Evolutionary conservation across 2,888 invertebrate species (phyloP), one percentile per base, ranked within the genome.

Genomic region (Minunthozetes semirufus): DNA sequence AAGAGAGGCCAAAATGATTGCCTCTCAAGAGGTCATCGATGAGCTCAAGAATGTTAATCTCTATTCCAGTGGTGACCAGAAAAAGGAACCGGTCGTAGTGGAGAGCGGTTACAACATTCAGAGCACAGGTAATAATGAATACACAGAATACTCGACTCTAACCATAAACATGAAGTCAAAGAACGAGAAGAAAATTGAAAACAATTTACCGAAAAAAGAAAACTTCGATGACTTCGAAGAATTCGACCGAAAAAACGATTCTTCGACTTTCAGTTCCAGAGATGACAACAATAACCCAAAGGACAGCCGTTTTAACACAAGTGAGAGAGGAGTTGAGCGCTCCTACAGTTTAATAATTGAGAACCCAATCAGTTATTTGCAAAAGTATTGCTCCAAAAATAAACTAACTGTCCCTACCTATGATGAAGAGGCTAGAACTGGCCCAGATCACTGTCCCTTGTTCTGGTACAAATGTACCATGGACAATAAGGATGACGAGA

Each of bases 281-380:
- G 59, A 61, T 29, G 59, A 61, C 29, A 61, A 61, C 17, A 61
- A 61, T 61, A 61, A 61, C 13, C 27, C 17, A 27, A 61, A 61
- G 5, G 17, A 61, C 9, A n/a, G 6, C 4, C 5, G 22, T 3
- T 53, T 53, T 4, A 53, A 53, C n/a, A 53, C 53, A 19, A 5
- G 5, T 53, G 19, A 53, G 4, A 19, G 19, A 8, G 5, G 5
- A 19, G 4, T n/a, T 2, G 53, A 53, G 5, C 53, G 19, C 5
- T 27, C 25, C 17, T 61, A 61, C 22, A 27, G 22, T 27, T 8
- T 61, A 29, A 61, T 61, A 2, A 61, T 61, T 61, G 59, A 61
- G 11, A 29, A 61, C 4, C 59, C 59, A 13, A 29, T 61, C 59
- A 27, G 29, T 3, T 61, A 61, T 61, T 29, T 61, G 59, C 13